These are phyloP conservation scores for Harpagus bidentatus DNA, from an alignment of 2,113 vertebrate genomes.

Conservation along the genomic window DNA sequence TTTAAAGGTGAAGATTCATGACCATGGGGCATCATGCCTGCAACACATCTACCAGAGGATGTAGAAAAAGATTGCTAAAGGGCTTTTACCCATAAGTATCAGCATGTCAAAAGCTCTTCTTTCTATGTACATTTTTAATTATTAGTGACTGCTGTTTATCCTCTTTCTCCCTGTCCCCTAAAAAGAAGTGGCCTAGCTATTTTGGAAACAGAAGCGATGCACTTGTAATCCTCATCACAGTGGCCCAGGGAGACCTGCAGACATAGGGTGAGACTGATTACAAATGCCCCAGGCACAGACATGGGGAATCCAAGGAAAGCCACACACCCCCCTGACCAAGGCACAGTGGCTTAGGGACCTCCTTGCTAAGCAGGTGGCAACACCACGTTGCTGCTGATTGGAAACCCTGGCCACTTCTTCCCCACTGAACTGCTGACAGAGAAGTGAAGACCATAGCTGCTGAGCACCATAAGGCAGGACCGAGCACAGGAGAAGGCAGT, in stretches of 20 bases:
- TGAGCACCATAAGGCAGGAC: not conserved
- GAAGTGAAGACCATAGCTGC: not conserved
- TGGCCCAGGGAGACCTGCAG: not conserved
- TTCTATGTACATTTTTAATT: not conserved
- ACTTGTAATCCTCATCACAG: not conserved
- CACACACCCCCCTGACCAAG: accelerated
- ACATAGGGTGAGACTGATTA: too few species aligned
- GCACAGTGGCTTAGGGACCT: not conserved
- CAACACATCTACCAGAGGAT: not conserved
- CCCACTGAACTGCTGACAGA: not conserved
- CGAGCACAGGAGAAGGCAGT: not conserved
- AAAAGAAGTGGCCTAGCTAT: not conserved
- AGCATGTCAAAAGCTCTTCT: not conserved
- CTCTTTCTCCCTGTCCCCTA: not conserved
- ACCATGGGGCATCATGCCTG: not conserved
- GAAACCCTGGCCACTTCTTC: not conserved
- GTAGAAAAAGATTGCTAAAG: not conserved
- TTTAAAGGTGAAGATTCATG: not conserved
- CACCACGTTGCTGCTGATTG: not conserved
- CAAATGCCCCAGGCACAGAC: not conserved
- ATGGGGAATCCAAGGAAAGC: not conserved
- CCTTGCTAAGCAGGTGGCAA: not conserved
- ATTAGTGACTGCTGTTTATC: not conserved
- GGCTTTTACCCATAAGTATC: not conserved
- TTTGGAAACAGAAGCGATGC: not conserved